Evolutionary conservation across 2,797 vertebrate genomes (phyloP), one percentile per base, ranked within the genome.

Genomic region (Vipera ursinii): DNA sequence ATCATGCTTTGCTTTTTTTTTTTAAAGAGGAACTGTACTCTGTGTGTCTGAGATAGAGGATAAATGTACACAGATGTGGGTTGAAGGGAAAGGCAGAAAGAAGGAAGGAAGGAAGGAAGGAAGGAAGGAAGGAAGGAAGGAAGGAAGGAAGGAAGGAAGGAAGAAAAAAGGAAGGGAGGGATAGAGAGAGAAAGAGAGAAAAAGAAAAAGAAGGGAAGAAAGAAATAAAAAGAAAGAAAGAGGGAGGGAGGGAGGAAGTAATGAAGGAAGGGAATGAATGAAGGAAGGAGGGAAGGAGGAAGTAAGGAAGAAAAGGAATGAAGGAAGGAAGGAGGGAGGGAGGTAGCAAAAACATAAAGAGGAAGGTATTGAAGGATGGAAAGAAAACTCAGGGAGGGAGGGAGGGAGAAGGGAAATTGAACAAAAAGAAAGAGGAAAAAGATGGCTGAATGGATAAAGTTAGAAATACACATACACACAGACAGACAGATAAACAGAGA

Each of bases 101-200:
- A 7, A 17, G 3, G 13, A n/a, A 38, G 6, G 3, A 17, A 38
- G n/a, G 2, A 6, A 32, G 13, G 2, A 14, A 32, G n/a, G 2
- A 17, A 26, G 60, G 2, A 24, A 26, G 6, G 0, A 8, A 24
- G 2, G 2, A 22, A 5, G 20, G 2, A 32, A 28, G 2, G 28
- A n/a, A 26, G 4, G 13, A 65, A 26, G 8, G 6, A 9, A 61
- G 24, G 1, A 28, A 63, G 9, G 0, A 12, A 63, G 26, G 0
- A 28, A 28, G 2, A 1, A 6, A 26, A 22, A 24, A 65, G 12
- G 0, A 20, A 32, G 65, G 5, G 3, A 32, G 14, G 7, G 0
- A 17, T 6, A 0, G 2, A 65, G 13, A 2, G 0, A 17, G 6
- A 20, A 6, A 73, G 32, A 4, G 0, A 65, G 28, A 14, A 2